Conservation (phyloP, 2,797 vertebrate genomes). For the Chelon auratus region DNA sequence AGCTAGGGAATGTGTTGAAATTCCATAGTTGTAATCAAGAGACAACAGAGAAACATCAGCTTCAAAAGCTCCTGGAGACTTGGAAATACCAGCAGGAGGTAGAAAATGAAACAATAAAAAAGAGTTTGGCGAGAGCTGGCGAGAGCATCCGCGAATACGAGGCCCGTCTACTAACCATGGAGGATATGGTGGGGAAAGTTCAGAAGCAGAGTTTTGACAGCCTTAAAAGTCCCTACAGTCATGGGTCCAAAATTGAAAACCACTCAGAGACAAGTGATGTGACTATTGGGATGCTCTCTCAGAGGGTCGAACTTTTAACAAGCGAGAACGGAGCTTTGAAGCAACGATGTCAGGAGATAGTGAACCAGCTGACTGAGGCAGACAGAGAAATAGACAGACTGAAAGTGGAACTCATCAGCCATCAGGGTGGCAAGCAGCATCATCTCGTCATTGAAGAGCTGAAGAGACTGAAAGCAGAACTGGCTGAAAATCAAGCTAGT, state of each 20-base stretch:
- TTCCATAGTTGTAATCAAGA: slow-evolving; percentile 73
- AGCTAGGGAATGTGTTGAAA: slow-evolving; percentile 73
- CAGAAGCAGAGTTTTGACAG: slow-evolving; percentile 77
- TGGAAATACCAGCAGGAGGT: slow-evolving; percentile 84
- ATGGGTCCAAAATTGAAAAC: slow-evolving; percentile 75
- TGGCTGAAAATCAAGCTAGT: slow-evolving; percentile 77
- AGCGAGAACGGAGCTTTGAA: slow-evolving; percentile 83
- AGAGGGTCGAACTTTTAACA: slow-evolving; percentile 81
- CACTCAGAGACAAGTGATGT: slow-evolving; percentile 70
- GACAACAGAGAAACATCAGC: slow-evolving; percentile 61
- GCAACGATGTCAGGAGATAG: slow-evolving; percentile 86
- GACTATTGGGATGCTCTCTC: slow-evolving; percentile 75
- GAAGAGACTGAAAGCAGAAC: slow-evolving; percentile 74
- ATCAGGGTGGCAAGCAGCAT: slow-evolving; percentile 77
- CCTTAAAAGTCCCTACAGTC: slow-evolving; percentile 62
- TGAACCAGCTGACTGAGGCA: slow-evolving; percentile 88
- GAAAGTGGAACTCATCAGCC: slow-evolving; percentile 79
- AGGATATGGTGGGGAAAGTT: slow-evolving; percentile 82
- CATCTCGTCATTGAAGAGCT: slow-evolving; percentile 77
- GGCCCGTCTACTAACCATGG: slow-evolving; percentile 82
- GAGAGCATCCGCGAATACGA: slow-evolving; percentile 84
- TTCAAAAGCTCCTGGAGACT: slow-evolving; percentile 80
- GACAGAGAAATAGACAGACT: slow-evolving; percentile 87
- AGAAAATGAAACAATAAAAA: slow-evolving; percentile 82
- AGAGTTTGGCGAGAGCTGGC: slow-evolving; percentile 81